These are phyloP conservation scores for Melieria omissa DNA, from an alignment of 2,888 invertebrate species.

Conservation along the genomic window DNA sequence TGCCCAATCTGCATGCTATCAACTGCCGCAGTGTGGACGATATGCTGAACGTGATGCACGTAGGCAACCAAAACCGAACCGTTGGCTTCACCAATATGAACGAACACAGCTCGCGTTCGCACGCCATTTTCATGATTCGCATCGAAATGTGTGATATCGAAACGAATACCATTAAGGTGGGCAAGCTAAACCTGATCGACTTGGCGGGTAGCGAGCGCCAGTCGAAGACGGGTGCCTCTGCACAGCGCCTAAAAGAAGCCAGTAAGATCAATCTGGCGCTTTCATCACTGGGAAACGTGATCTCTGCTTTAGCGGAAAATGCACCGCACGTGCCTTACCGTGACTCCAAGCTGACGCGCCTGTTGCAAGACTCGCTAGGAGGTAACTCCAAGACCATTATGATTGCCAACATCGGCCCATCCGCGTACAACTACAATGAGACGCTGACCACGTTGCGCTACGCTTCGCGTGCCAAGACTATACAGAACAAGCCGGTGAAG, in stretches of 20 bases:
- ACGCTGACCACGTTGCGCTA: constrained; percentile 95
- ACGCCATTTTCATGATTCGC: constrained; percentile 98
- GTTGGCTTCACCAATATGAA: constrained; percentile 98
- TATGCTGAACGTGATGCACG: constrained; percentile 92
- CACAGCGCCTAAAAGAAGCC: constrained; percentile 93
- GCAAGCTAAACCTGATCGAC: constrained; percentile 97
- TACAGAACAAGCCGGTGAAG: constrained; percentile 97
- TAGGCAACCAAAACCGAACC: constrained; percentile 94
- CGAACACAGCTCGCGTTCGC: constrained; percentile 95
- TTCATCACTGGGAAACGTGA: constrained; percentile 98
- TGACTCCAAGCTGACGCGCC: constrained; percentile 95
- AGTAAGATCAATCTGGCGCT: constrained; percentile 97
- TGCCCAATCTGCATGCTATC: constrained; percentile 93
- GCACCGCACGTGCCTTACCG: constrained; percentile 96
- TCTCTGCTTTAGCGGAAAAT: constrained; percentile 95
- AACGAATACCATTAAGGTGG: constrained; percentile 75
- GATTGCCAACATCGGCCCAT: constrained; percentile 99
- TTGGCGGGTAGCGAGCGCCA: constrained; percentile 98
- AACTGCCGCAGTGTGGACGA: constrained; percentile 94
- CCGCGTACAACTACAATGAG: constrained; percentile 97
- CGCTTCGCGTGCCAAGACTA: constrained; percentile 97
- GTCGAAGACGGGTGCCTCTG: constrained; percentile 95
- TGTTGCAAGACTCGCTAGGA: constrained; percentile 97
- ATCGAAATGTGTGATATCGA: constrained; percentile 90
- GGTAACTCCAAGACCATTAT: constrained; percentile 99